Percentiles rank a stretch among this genome's conserved stretches.
Evolutionary conservation across 1,140 invertebrate genomes (phyloP).

Genomic region (Drosophila lacertosa): DNA sequence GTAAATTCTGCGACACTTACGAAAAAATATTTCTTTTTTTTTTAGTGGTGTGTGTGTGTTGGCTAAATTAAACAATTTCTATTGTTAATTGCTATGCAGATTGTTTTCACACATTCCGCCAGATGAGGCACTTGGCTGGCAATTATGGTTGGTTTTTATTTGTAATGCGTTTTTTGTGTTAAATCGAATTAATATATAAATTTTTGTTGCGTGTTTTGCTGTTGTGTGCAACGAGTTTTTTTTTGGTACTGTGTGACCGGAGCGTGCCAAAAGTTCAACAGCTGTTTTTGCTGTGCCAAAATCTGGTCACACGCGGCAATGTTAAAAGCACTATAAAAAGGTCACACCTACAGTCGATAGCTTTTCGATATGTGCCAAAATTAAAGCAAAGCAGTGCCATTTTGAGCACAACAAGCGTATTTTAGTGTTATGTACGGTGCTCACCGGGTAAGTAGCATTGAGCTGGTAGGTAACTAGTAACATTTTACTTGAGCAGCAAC

Average conservation of each 20-base stretch:
- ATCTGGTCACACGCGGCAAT: slow-evolving; percentile 11
- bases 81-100: slow-evolving; percentile 58
- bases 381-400: slow-evolving; percentile 4
- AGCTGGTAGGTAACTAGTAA: neutral
- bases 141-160: slow-evolving; percentile 32
- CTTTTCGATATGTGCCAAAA: neutral
- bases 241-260: slow-evolving; percentile 46
- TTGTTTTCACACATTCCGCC: slow-evolving; percentile 28
- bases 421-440: neutral
- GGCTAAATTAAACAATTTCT: slow-evolving; percentile 50
- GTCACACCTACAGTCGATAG: slow-evolving; percentile 16
- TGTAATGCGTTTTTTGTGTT: slow-evolving; percentile 38
- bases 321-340: slow-evolving; percentile 6
- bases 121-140: slow-evolving; percentile 33
- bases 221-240: slow-evolving; percentile 48
- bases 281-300: slow-evolving; percentile 22
- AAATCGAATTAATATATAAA: slow-evolving; percentile 45
- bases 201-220: slow-evolving; percentile 54
- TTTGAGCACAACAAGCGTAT: neutral
- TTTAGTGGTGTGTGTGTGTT: slow-evolving; percentile 8
- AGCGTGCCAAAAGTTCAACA: slow-evolving; percentile 30
- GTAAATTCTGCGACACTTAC: slow-evolving; percentile 77
- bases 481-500: slow-evolving; percentile 1
- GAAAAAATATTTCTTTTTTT: slow-evolving; percentile 60
- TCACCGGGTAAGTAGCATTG: neutral